These are phyloP conservation scores for Aphelenchoides besseyi DNA, from an alignment of 1,140 invertebrate species.

Conservation along the genomic window DNA sequence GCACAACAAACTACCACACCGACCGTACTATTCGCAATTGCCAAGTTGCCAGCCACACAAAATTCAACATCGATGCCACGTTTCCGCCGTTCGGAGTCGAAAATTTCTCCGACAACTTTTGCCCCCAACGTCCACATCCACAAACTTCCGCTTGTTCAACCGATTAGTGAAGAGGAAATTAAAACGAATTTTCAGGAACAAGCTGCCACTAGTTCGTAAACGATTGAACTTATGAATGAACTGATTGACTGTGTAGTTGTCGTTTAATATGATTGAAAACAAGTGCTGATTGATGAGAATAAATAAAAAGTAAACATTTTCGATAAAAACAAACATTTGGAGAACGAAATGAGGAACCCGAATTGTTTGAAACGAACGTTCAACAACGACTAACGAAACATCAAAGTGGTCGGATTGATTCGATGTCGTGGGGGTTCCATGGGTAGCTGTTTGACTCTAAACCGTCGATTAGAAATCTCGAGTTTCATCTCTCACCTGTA, in stretches of 20 bases:
- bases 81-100: background rate
- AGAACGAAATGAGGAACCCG: background rate
- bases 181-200: conserved; percentile 5
- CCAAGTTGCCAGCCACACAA: no score
- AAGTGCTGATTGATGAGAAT: background rate
- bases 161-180: conserved; percentile 8
- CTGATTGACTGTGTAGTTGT: no score
- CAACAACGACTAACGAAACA: background rate
- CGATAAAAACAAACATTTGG: background rate
- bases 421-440: conserved; percentile 13
- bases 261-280: background rate
- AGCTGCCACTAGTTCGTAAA: background rate
- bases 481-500: conserved; percentile 23
- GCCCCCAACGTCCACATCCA: background rate
- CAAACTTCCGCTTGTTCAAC: conserved; percentile 5
- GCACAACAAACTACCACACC: background rate
- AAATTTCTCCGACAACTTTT: background rate
- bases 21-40: background rate
- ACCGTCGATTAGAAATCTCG: background rate
- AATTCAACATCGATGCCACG: background rate
- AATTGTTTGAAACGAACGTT: background rate
- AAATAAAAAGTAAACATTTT: background rate
- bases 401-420: background rate
- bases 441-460: conserved; percentile 21
- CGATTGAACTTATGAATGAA: no score